phyloP scores from a whole-genome alignment of 1,140 invertebrate genomes.

The Lordiphosa clarofinis region DNA sequence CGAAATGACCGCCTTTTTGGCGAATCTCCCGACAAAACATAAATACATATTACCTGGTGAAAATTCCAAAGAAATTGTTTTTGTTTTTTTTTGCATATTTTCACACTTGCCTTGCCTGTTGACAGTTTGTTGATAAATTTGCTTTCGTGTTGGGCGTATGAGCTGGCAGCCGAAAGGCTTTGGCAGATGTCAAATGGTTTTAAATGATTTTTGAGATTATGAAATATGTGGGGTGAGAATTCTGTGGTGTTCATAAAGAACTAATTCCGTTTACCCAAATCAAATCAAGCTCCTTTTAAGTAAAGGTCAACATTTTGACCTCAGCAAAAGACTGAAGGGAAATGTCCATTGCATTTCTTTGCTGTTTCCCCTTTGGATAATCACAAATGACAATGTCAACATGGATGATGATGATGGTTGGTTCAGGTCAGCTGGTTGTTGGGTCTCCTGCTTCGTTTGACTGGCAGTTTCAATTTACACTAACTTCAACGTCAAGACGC shows the following conservation, averaged over 20 bases:
- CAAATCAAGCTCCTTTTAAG: too few relatives aligned
- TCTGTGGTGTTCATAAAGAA: too few relatives aligned
- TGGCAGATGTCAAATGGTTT: conserved; percentile 45
- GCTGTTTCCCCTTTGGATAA: conserved; percentile 11
- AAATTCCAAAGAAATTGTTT: conserved; percentile 59
- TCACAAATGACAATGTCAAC: conserved; percentile 40
- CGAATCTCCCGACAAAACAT: conserved; percentile 12
- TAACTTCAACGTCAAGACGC: conserved; percentile 47
- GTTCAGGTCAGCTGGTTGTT: conserved; percentile 2
- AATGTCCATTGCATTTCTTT: conserved; percentile 15
- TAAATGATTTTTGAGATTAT: conserved; percentile 15
- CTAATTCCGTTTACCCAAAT: too few relatives aligned
- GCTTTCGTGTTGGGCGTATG: conserved; percentile 12
- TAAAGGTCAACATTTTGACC: too few relatives aligned
- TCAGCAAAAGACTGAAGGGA: too few relatives aligned
- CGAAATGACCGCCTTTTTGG: conserved; percentile 34
- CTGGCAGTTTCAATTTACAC: conserved; percentile 72
- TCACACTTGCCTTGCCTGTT: conserved; percentile 47
- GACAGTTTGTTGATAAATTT: conserved; percentile 67
- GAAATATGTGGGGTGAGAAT: conserved; percentile 1
- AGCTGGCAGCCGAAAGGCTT: conserved; percentile 15
- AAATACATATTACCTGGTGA: conserved; percentile 46
- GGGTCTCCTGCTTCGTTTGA: conserved; percentile 23
- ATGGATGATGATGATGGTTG: conserved; percentile 35
- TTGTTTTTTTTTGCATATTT: conserved; percentile 31